Percentiles rank a stretch among this genome's conserved stretches.
Conservation (phyloP, 2,113 vertebrate genomes). For the Scomber scombrus region DNA sequence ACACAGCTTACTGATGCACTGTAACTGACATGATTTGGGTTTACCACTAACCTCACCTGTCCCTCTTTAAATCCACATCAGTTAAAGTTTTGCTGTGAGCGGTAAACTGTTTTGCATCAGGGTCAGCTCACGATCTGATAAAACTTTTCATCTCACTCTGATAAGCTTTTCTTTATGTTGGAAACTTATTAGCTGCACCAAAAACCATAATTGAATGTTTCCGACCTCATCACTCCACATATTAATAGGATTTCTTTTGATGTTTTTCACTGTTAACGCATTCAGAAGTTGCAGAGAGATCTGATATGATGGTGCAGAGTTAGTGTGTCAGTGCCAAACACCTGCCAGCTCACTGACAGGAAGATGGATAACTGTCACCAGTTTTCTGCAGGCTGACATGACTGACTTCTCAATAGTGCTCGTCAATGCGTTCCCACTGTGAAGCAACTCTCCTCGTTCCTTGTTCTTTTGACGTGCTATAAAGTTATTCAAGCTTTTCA, state of each 20-base stretch:
- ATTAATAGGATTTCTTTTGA: not conserved
- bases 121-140: not conserved
- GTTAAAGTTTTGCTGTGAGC: too few relatives aligned
- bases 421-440: conserved; percentile 26
- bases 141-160: not conserved
- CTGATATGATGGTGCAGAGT: conserved; percentile 3
- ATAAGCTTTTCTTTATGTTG: too few relatives aligned
- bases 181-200: too few relatives aligned
- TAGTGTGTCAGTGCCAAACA: not conserved
- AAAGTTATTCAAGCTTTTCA: conserved; percentile 34
- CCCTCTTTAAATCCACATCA: too few relatives aligned
- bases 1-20: not conserved
- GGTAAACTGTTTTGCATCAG: not conserved
- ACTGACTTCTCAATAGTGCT: conserved; percentile 20
- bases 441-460: not conserved
- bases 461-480: not conserved
- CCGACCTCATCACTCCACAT: too few relatives aligned
- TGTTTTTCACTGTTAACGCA: conserved; percentile 1
- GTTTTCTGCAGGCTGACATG: conserved; percentile 27
- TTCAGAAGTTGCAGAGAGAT: not conserved
- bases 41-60: not conserved
- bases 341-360: conserved; percentile 19
- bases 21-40: conserved; percentile 6
- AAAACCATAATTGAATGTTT: too few relatives aligned
- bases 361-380: conserved; percentile 43